Evolutionary conservation across 2,113 vertebrate genomes (phyloP).

Genomic region (Ctenodactylus gundi): DNA sequence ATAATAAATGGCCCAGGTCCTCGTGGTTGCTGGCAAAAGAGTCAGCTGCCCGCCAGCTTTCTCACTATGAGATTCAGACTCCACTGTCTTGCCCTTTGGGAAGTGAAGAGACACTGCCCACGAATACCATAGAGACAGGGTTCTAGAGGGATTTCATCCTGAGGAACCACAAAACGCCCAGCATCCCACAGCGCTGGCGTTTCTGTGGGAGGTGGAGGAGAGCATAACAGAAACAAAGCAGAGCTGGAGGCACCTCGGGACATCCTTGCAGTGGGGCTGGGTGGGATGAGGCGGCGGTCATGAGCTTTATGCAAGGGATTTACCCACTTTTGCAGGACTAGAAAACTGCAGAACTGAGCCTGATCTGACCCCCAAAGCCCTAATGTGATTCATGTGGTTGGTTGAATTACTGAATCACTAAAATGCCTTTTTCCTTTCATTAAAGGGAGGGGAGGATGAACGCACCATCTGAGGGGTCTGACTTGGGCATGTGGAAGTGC

Average conservation of each 20-base stretch:
- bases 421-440: background rate
- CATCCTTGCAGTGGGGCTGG: background rate
- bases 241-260: background rate
- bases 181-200: background rate
- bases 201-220: background rate
- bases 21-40: background rate
- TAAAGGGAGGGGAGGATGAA: background rate
- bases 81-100: background rate
- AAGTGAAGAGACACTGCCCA: background rate
- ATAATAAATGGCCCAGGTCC: background rate
- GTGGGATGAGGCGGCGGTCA: fast-evolving
- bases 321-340: background rate
- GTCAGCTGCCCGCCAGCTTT: background rate
- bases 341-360: background rate
- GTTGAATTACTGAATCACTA: background rate
- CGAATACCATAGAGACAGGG: background rate
- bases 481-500: background rate
- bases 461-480: background rate
- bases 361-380: background rate
- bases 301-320: background rate
- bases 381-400: background rate
- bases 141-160: background rate
- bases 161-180: background rate
- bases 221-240: background rate
- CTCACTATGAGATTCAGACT: background rate